Evolutionary conservation across 2,797 vertebrate genomes (phyloP), one percentile per base, ranked within the genome.

Genomic region (Miichthys miiuy): DNA sequence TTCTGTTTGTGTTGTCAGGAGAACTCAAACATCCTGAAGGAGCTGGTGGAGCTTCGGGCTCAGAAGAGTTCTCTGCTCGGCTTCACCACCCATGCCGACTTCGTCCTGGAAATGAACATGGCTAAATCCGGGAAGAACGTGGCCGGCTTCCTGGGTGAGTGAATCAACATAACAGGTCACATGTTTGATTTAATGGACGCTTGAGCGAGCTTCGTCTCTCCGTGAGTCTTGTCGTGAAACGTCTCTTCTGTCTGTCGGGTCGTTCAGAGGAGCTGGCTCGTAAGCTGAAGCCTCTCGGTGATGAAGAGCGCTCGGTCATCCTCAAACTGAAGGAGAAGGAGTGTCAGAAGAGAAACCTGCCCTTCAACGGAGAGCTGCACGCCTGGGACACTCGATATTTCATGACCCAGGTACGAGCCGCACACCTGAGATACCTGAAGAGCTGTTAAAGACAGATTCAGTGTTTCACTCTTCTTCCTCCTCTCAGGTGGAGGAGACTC

Each of bases 101-200:
- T 98, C 0, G 94, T 98, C 72, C 94, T 99, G 88, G 98, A 99
- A 94, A 99, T 99, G 98, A 99, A 98, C 95, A 99, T 99, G 98
- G 97, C 97, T 62, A 97, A 98, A 58, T 94, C 93, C 63, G 96
- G 96, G 58, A 89, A 90, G 85, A 95, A 93, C 0, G 98, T 99
- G 87, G 94, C 96, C 12, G 7, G 72, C 0, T 99, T 99, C 91
- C 94, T 99, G 55, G 98, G 98, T 99, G 94, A 79, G 73, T 44
- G 34, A 34, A 34, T 7, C 46, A 30, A 18, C 54, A 21, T 6
- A 1, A 20, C 18, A 34, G 9, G 27, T 34, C 2, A 34, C 25
- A 16, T 34, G 55, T 62, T 52, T 17, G 0, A 30, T 34, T 18
- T 38, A 23, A 57, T n/a, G 4, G 1, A 23, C 27, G 23, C 21